Evolutionary conservation across 2,888 invertebrate species (phyloP), one percentile per base, ranked within the genome.

Genomic region (Drosophila kambysellisi): DNA sequence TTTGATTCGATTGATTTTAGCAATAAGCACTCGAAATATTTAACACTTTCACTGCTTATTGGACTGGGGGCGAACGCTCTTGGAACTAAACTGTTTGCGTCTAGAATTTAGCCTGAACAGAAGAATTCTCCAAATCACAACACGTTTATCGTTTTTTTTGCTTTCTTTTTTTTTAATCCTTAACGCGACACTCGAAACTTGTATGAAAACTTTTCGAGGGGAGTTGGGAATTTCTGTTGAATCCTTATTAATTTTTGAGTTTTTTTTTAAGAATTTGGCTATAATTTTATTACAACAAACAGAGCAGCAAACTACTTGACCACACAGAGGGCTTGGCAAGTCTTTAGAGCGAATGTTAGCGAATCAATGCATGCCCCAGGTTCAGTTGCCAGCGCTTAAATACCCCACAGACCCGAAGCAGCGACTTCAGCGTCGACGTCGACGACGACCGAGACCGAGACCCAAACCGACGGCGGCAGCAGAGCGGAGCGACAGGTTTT

Each of bases 351-450:
- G 95, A 94, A 94, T 94, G 95, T 95, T 95, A 95, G 95, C 95
- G 95, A 94, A 95, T 95, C 95, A 95, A 95, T 95, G 95, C 94
- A 95, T 95, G 94, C 91, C 94, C 94, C 94, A 94, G 94, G 94
- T 94, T 94, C 94, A 94, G 94, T 93, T 94, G 94, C 94, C 94
- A 94, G 94, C 94, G 94, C 94, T 95, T 95, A 95, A 95, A 95
- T 95, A 95, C 93, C 92, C 91, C 62, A 61, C 68, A 53, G 50
- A 25, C 54, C 76, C 76, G 74, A 81, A 72, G 64, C 72, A 56
- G 54, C 70, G 58, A 43, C 72, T 33, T 17, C 57, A 50, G 58
- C 67, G 51, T 7, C 68, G 50, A 43, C 75, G 69, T 57, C 52
- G 56, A n/a, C 74, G 61, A 60, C 79, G 63, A 54, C 78, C 64